These are phyloP conservation scores for Ibidorhyncha struthersii DNA, from an alignment of 2,113 vertebrate genomes.

Conservation along the genomic window DNA sequence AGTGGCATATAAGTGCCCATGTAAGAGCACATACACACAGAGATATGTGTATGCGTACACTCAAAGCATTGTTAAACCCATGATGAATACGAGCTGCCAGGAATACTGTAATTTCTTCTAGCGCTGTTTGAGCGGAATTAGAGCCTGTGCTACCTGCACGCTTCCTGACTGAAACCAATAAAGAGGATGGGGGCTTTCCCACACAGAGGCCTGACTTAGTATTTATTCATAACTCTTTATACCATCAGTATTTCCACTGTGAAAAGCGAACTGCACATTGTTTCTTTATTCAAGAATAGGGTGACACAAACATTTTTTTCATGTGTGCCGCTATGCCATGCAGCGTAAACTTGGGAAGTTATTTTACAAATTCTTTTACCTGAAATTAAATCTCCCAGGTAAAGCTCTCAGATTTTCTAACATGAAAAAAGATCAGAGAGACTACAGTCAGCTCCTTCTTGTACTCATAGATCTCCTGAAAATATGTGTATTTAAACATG, in stretches of 20 bases:
- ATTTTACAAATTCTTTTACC: slow-evolving; percentile 17
- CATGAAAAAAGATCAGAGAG: slow-evolving; percentile 4
- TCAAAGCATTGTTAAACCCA: slow-evolving; percentile 10
- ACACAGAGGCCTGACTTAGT: slow-evolving; percentile 34
- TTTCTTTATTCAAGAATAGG: not conserved
- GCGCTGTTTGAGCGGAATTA: not conserved
- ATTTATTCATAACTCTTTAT: slow-evolving; percentile 40
- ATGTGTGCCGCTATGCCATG: not conserved
- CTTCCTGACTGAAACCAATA: slow-evolving; percentile 12
- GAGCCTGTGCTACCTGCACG: not conserved
- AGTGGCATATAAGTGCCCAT: not conserved
- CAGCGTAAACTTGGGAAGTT: not conserved
- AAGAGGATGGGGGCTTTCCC: slow-evolving; percentile 47
- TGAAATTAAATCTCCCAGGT: slow-evolving; percentile 28
- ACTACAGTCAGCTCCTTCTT: not conserved
- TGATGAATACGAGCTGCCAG: not conserved
- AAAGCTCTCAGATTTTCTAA: not conserved
- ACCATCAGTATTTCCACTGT: slow-evolving; percentile 55
- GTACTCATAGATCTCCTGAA: slow-evolving; percentile 20
- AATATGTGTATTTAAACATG: slow-evolving; percentile 39
- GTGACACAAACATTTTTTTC: not conserved
- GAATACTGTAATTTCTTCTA: not conserved
- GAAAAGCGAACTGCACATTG: not conserved
- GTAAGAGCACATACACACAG: not conserved
- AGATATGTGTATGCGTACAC: not conserved